A percentile compares a stretch with the other conserved stretches of the same genome.
These are phyloP conservation scores for Crenuchus spilurus DNA, from an alignment of 2,797 vertebrate genomes.

Conservation along the genomic window DNA sequence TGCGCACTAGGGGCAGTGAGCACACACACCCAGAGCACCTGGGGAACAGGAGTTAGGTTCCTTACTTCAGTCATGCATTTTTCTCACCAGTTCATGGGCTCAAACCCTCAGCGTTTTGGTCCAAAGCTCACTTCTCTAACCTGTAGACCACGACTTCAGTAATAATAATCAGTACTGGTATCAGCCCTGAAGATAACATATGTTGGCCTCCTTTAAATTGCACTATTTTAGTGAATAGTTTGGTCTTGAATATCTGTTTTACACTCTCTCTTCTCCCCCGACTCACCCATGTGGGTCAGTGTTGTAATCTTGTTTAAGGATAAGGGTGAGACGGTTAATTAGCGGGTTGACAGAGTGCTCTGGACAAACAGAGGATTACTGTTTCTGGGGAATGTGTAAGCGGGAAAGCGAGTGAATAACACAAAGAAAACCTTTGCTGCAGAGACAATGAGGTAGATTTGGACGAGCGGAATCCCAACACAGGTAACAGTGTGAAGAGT, in stretches of 20 bases:
- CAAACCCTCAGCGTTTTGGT: no score
- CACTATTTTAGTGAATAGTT: no score
- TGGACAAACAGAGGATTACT: constrained; percentile 34
- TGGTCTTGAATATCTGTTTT: not conserved
- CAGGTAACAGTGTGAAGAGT: constrained; percentile 15
- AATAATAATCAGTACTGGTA: no score
- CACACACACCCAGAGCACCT: no score
- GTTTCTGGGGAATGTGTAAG: not conserved
- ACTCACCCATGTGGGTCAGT: constrained; percentile 1
- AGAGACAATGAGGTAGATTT: constrained; percentile 7
- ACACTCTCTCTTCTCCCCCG: not conserved
- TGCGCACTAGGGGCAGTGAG: no score
- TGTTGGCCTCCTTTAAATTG: no score
- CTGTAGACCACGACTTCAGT: no score
- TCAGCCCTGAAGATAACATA: no score
- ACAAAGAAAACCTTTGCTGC: not conserved
- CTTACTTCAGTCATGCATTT: no score
- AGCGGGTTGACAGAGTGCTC: constrained; percentile 16
- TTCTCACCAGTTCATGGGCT: no score
- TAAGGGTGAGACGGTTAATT: constrained; percentile 29
- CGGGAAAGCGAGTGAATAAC: constrained; percentile 12
- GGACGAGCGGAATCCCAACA: not conserved
- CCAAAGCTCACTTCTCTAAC: no score
- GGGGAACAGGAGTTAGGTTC: no score
- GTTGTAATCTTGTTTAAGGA: constrained; percentile 46